Evolutionary conservation across 2,797 vertebrate genomes (phyloP).

Genomic region (Hephaestus fuliginosus): DNA sequence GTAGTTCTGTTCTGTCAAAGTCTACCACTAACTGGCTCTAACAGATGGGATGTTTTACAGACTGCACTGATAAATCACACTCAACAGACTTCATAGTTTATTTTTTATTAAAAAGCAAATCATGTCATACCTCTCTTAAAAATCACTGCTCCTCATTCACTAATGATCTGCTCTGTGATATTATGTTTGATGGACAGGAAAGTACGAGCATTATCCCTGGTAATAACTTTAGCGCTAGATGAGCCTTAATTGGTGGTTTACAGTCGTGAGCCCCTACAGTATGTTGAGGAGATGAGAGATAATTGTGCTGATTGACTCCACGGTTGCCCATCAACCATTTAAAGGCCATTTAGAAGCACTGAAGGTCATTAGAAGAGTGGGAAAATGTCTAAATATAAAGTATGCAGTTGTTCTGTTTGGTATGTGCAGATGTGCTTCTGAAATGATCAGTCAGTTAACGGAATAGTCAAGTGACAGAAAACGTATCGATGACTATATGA

Average conservation of each 20-base stretch:
- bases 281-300: constrained; percentile 32
- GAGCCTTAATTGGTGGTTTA: constrained; percentile 63
- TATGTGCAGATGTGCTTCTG: neutral
- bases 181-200: constrained; percentile 35
- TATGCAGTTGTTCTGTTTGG: constrained; percentile 5
- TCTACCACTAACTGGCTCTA: constrained; percentile 14
- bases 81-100: neutral
- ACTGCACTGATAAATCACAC: neutral
- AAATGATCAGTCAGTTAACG: constrained; percentile 8
- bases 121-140: constrained; percentile 3
- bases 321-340: constrained; percentile 53
- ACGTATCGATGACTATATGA: neutral
- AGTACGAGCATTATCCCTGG: constrained; percentile 43
- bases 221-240: constrained; percentile 43
- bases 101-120: neutral
- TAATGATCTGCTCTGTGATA: constrained; percentile 16
- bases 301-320: constrained; percentile 61
- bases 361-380: constrained; percentile 35
- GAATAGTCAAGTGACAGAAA: constrained; percentile 6
- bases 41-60: constrained; percentile 19
- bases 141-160: neutral
- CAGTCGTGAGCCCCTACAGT: constrained; percentile 31
- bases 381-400: constrained; percentile 8
- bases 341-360: constrained; percentile 62
- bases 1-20: constrained; percentile 21